Evolutionary conservation across 2,797 vertebrate species (phyloP), one percentile per base, ranked within the genome.

Genomic region (Coregonus suidteri): DNA sequence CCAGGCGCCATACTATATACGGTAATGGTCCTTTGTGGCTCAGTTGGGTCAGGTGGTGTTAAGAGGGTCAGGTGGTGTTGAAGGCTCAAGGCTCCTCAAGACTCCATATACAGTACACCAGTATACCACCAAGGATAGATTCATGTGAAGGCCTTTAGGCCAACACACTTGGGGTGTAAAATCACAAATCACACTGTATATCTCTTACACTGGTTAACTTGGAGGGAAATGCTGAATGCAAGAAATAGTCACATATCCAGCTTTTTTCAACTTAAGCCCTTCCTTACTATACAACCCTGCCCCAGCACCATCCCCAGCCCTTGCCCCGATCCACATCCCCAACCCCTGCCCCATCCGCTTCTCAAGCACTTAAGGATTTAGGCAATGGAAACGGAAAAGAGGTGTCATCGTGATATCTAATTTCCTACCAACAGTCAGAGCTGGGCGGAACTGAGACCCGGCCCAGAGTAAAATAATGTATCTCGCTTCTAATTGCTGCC

Each of bases 401-500:
- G 6, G 20, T 64, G 59, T 64, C 20, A 64, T 11, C 18, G 3
- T 9, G 59, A 64, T 30, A 25, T 20, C 16, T 64, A 1, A 47
- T 47, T 47, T 47, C 41, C 41, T 47, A 47, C 41, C 41, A 47
- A 47, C 41, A 11, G 59, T 64, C 59, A 64, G 59, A 9, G 20
- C 59, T 64, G 59, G 7, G 59, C 59, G 20, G 59, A 25, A 64
- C 20, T 64, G 20, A 64, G 56, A 59, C 56, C 56, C 18, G 56
- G 56, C 54, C 54, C 5, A n/a, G 54, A 56, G 54, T 18, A n/a
- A 7, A 18, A n/a, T 56, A 69, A 69, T 3, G 34, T 4, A 20
- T 30, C 53, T 56, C 6, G 71, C 25, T 31, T 56, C 68, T 73
- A 56, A 73, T 73, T 73, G 54, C 72, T n/a, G 34, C 11, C 31